Evolutionary conservation across 2,797 vertebrate genomes (phyloP).

Genomic region (Lepilemur ruficaudatus): DNA sequence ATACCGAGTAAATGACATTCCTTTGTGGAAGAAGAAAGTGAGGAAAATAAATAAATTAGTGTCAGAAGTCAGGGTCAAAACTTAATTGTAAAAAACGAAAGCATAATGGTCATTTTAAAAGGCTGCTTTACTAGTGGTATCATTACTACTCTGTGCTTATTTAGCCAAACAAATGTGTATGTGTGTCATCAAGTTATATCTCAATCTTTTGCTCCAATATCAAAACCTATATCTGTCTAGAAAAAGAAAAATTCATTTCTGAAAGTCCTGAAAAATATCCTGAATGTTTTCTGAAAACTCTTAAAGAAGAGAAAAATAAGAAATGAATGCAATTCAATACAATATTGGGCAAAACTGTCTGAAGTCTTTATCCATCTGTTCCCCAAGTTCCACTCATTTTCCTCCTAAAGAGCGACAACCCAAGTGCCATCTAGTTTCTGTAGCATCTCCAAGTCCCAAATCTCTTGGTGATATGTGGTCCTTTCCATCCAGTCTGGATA

Average conservation of each 20-base stretch:
- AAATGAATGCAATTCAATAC: background rate
- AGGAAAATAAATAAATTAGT: background rate
- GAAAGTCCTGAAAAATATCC: constrained; percentile 30
- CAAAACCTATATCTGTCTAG: background rate
- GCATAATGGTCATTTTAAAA: constrained; percentile 30
- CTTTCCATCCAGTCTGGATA: background rate
- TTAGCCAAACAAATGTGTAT: background rate
- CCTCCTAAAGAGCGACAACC: background rate
- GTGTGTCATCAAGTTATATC: background rate
- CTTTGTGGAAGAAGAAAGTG: constrained; percentile 20
- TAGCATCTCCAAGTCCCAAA: background rate
- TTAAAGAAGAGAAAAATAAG: background rate
- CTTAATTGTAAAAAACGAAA: constrained; percentile 26
- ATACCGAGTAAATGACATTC: background rate
- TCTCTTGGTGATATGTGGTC: background rate
- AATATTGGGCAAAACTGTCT: background rate
- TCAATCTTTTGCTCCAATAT: background rate
- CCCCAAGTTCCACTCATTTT: background rate
- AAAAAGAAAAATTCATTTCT: background rate
- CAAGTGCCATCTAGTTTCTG: background rate
- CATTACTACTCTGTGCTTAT: background rate
- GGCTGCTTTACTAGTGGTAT: background rate
- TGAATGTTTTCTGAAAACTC: background rate
- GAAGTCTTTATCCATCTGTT: background rate
- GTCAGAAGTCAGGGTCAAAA: background rate